phyloP scores from a whole-genome alignment of 1,140 invertebrate species.

The Drosophila nigromelanica region DNA sequence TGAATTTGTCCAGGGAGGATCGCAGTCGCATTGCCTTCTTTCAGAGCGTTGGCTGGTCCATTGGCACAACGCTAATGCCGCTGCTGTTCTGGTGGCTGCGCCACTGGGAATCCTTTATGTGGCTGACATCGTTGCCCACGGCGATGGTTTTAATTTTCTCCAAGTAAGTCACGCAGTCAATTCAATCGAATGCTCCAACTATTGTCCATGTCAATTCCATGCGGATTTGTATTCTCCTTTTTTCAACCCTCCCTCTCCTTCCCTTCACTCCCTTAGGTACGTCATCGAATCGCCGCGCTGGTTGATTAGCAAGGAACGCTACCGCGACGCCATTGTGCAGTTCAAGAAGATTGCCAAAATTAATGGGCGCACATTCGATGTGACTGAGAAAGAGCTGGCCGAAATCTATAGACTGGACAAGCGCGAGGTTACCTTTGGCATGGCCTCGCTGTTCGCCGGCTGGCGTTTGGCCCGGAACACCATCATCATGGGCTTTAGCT shows the following conservation, averaged over 20 bases:
- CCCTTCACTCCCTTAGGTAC: slow-evolving; percentile 77
- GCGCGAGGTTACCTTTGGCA: slow-evolving; percentile 84
- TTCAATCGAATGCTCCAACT: slow-evolving; percentile 39
- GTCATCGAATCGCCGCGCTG: slow-evolving; percentile 88
- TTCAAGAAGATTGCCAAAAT: slow-evolving; percentile 86
- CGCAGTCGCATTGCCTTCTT: slow-evolving; percentile 84
- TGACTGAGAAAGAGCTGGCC: slow-evolving; percentile 78
- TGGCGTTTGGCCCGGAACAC: slow-evolving; percentile 86
- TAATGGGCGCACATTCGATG: slow-evolving; percentile 86
- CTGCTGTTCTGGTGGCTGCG: slow-evolving; percentile 86
- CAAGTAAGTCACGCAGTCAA: slow-evolving; percentile 77
- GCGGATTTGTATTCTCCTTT: slow-evolving; percentile 6
- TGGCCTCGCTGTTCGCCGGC: slow-evolving; percentile 86
- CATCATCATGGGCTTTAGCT: slow-evolving; percentile 85
- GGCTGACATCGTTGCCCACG: slow-evolving; percentile 84
- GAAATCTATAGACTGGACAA: slow-evolving; percentile 76
- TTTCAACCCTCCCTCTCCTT: too few relatives aligned
- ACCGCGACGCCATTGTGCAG: slow-evolving; percentile 85
- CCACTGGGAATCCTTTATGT: slow-evolving; percentile 86
- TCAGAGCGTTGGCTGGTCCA: slow-evolving; percentile 84
- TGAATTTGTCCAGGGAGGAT: slow-evolving; percentile 68
- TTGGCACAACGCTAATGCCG: slow-evolving; percentile 85
- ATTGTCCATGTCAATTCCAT: slow-evolving; percentile 5
- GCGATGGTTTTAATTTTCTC: slow-evolving; percentile 83
- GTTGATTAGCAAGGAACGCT: slow-evolving; percentile 87